A percentile compares a stretch with the other conserved stretches of the same genome.
These are phyloP conservation scores for Dolichomitus sp. DNA, from an alignment of 2,888 invertebrate species.

Conservation along the genomic window DNA sequence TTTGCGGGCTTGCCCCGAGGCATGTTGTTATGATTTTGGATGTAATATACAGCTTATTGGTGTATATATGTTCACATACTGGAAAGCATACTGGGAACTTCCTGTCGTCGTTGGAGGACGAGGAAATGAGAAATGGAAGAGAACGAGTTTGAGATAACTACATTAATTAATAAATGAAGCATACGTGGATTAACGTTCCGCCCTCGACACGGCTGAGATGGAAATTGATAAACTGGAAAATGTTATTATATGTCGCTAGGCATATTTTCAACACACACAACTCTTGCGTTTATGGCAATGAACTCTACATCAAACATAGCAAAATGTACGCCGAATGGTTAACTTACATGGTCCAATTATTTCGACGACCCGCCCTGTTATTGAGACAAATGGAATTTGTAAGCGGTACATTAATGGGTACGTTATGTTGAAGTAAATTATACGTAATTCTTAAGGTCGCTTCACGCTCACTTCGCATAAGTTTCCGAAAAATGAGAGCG, in stretches of 20 bases:
- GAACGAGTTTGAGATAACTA: not conserved
- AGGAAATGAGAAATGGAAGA: not conserved
- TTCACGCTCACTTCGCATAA: too few species aligned
- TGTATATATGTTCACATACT: too few species aligned
- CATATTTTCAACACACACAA: not conserved
- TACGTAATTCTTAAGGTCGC: not conserved
- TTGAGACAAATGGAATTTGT: not conserved
- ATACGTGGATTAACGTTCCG: not conserved
- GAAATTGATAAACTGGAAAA: not conserved
- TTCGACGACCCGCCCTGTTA: not conserved
- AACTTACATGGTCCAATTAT: not conserved
- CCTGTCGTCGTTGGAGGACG: too few species aligned
- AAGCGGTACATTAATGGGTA: not conserved
- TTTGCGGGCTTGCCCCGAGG: not conserved
- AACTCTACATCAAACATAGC: not conserved
- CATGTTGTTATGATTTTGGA: not conserved
- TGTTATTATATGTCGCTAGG: not conserved
- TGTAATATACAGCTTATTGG: not conserved
- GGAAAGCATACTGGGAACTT: not conserved
- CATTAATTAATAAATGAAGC: slow-evolving; percentile 3
- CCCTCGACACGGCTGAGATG: not conserved
- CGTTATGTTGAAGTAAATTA: not conserved
- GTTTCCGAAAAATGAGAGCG: too few species aligned
- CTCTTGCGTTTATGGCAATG: not conserved
- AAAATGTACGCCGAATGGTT: not conserved